Evolutionary conservation across 2,797 vertebrate genomes (phyloP).

Genomic region (Danio kyathit): DNA sequence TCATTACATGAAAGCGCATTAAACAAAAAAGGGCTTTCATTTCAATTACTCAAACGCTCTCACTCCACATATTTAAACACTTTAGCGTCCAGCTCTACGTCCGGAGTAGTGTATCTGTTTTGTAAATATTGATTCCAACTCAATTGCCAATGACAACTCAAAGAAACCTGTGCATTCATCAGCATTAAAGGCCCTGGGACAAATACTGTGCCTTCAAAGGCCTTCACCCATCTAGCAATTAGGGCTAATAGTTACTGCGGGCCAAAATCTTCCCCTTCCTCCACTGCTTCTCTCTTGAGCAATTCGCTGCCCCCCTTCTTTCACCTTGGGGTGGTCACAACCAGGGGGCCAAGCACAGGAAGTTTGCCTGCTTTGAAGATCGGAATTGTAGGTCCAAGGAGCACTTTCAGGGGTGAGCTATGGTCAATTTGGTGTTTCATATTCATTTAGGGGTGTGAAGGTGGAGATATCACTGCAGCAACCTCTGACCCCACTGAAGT

Average conservation of each 20-base stretch:
- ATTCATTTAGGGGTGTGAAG: slow-evolving; percentile 78
- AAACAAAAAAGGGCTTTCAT: slow-evolving; percentile 18
- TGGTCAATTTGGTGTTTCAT: slow-evolving; percentile 78
- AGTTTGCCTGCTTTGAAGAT: slow-evolving; percentile 79
- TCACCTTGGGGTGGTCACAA: slow-evolving; percentile 54
- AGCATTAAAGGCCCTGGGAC: slow-evolving; percentile 68
- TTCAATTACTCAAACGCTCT: slow-evolving; percentile 54
- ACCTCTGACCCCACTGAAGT: slow-evolving; percentile 29
- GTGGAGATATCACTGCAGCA: slow-evolving; percentile 62
- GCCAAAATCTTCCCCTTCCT: slow-evolving; percentile 66
- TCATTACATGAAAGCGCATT: slow-evolving; percentile 6
- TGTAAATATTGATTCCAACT: slow-evolving; percentile 81
- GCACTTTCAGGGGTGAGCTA: slow-evolving; percentile 71
- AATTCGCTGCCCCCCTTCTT: slow-evolving; percentile 44
- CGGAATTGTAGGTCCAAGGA: slow-evolving; percentile 77
- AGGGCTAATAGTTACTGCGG: slow-evolving; percentile 76
- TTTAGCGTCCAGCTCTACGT: slow-evolving; percentile 47
- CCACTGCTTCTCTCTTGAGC: slow-evolving; percentile 49
- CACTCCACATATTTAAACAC: slow-evolving; percentile 59
- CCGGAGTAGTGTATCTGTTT: slow-evolving; percentile 75
- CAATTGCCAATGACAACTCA: slow-evolving; percentile 85
- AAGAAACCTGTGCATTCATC: slow-evolving; percentile 75
- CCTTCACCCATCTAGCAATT: slow-evolving; percentile 75
- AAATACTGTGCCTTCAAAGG: slow-evolving; percentile 78
- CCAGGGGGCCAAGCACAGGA: slow-evolving; percentile 67